Evolutionary conservation across 2,113 vertebrate genomes (phyloP).

Genomic region (Anarrhichthys ocellatus): DNA sequence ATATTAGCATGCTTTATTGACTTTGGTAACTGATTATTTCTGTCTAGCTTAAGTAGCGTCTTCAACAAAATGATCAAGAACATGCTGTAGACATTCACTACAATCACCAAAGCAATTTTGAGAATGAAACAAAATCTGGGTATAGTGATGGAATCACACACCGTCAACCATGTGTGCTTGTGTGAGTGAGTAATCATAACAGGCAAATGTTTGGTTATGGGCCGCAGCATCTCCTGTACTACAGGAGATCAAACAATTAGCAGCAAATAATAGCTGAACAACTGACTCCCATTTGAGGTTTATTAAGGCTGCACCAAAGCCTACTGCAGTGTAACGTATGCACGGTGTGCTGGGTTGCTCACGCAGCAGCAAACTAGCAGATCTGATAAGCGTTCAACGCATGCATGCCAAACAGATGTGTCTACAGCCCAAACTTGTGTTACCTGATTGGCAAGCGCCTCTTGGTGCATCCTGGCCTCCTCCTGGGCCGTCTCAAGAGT

Average conservation of each 20-base stretch:
- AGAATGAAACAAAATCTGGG: background rate
- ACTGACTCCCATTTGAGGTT: background rate
- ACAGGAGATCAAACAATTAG: background rate
- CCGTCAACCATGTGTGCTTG: background rate
- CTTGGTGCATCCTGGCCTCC: conserved; percentile 92
- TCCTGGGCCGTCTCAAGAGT: conserved; percentile 92
- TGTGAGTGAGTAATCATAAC: background rate
- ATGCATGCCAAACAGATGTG: background rate
- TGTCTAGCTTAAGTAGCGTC: background rate
- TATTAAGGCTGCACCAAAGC: background rate
- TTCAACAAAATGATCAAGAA: background rate
- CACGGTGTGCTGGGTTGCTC: background rate
- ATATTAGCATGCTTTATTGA: background rate
- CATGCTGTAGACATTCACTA: background rate
- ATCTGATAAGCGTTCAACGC: background rate
- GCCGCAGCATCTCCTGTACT: no score
- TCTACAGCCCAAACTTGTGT: background rate
- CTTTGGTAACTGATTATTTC: background rate
- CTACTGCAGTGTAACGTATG: background rate
- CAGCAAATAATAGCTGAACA: background rate
- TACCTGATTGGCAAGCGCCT: conserved; percentile 92
- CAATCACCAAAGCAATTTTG: background rate
- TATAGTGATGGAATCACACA: background rate
- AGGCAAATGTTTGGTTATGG: background rate
- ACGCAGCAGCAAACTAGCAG: background rate